Evolutionary conservation across 2,113 vertebrate genomes (phyloP).

Genomic region (Motacilla alba): DNA sequence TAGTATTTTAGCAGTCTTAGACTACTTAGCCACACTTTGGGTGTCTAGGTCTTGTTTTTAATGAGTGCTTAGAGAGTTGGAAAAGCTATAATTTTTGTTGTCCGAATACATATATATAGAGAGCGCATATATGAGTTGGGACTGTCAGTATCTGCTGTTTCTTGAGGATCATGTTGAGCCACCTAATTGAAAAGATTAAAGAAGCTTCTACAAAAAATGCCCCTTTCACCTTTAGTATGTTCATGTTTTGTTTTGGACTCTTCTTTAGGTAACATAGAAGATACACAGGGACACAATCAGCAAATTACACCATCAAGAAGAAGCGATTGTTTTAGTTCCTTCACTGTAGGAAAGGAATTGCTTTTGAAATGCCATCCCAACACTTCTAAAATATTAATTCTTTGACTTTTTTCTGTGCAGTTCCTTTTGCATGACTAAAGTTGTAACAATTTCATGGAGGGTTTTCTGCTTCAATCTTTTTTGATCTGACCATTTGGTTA

Average conservation of each 20-base stretch:
- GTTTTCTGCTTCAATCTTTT: neutral
- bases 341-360: neutral
- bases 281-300: no score
- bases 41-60: neutral
- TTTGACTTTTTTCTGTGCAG: neutral
- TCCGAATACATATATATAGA: neutral
- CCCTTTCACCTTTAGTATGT: neutral
- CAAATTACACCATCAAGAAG: neutral
- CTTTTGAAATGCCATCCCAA: neutral
- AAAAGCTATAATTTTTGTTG: neutral
- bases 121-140: neutral
- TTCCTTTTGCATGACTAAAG: neutral
- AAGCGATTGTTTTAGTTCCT: neutral
- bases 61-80: neutral
- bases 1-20: neutral
- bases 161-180: neutral
- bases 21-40: neutral
- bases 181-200: neutral
- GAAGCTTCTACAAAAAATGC: neutral
- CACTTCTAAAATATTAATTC: neutral
- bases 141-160: neutral
- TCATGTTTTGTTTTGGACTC: neutral
- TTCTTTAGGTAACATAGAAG: neutral
- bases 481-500: neutral
- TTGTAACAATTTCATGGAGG: fast-evolving